Evolutionary conservation across 1,140 invertebrate species (phyloP).

Genomic region (Pseudobourletiella spinata): DNA sequence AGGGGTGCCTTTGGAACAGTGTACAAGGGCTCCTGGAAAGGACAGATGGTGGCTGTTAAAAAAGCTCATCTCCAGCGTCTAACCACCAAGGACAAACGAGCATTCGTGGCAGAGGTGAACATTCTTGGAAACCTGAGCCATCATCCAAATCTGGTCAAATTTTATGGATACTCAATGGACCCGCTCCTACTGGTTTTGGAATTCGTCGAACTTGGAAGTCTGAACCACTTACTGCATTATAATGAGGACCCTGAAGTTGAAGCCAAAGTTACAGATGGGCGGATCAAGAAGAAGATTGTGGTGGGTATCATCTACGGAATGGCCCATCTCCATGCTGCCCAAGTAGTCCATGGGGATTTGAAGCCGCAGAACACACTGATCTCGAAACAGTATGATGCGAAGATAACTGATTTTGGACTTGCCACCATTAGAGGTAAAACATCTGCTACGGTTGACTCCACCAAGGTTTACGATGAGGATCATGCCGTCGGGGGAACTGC

Average conservation of each 20-base stretch:
- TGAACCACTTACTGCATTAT: constrained; percentile 13
- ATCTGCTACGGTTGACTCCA: not conserved
- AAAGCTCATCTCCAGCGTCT: not conserved
- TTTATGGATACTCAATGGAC: constrained; percentile 7
- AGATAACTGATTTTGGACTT: constrained; percentile 20
- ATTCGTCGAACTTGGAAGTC: constrained; percentile 12
- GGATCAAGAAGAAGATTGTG: constrained; percentile 12
- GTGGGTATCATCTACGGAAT: constrained; percentile 12
- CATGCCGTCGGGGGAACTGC: constrained; percentile 7
- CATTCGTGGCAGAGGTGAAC: no score
- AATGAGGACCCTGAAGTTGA: constrained; percentile 8
- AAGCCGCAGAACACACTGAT: constrained; percentile 17
- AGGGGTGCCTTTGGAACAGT: constrained; percentile 17
- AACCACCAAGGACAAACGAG: not conserved
- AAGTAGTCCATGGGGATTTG: constrained; percentile 15
- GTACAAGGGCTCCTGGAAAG: constrained; percentile 14
- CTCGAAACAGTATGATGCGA: constrained; percentile 1
- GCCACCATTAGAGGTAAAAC: constrained; percentile 8
- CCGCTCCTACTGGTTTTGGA: constrained; percentile 11
- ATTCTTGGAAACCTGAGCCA: no score
- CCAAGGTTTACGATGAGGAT: not conserved
- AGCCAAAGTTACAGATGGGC: constrained; percentile 14
- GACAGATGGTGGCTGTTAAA: constrained; percentile 12
- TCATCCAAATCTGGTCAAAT: no score
- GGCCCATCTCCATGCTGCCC: constrained; percentile 12